These are phyloP conservation scores for Ectemnius lituratus DNA, from an alignment of 2,888 invertebrate genomes.

Conservation along the genomic window DNA sequence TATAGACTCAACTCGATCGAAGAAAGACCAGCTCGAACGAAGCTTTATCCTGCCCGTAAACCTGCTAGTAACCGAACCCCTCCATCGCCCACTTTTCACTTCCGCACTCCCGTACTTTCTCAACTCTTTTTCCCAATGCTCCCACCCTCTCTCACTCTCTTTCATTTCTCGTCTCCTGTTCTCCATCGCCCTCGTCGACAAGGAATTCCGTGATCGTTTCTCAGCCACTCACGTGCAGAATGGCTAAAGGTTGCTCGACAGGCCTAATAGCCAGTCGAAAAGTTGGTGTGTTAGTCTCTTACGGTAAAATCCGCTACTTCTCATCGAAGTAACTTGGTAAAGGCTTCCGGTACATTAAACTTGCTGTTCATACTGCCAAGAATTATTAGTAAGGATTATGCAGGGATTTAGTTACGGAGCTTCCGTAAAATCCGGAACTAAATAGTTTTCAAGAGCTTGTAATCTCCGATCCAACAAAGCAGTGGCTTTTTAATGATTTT, in stretches of 20 bases:
- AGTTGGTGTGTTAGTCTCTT: not conserved
- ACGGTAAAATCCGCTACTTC: not conserved
- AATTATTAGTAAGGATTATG: too few species aligned
- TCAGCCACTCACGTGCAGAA: too few species aligned
- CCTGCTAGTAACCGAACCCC: constrained; percentile 34
- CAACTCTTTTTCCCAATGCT: not conserved
- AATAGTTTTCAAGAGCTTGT: too few species aligned
- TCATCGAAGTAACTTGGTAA: too few species aligned
- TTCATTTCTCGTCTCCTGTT: not conserved
- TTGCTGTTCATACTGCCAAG: too few species aligned
- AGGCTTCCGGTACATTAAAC: too few species aligned
- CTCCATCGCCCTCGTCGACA: too few species aligned
- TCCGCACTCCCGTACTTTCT: constrained; percentile 15
- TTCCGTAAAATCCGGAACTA: too few species aligned
- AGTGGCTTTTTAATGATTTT: too few species aligned
- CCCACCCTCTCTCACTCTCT: not conserved
- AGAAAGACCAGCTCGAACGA: constrained; percentile 27
- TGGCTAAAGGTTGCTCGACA: not conserved
- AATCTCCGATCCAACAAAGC: too few species aligned
- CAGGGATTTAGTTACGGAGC: too few species aligned
- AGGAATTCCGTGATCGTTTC: too few species aligned
- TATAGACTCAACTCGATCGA: constrained; percentile 37
- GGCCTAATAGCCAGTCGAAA: not conserved
- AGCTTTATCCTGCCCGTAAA: constrained; percentile 38
- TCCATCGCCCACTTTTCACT: constrained; percentile 31